A percentile compares a stretch with the other conserved stretches of the same genome.
Evolutionary conservation across 1,140 invertebrate genomes (phyloP).

Genomic region (Myzus persicae): DNA sequence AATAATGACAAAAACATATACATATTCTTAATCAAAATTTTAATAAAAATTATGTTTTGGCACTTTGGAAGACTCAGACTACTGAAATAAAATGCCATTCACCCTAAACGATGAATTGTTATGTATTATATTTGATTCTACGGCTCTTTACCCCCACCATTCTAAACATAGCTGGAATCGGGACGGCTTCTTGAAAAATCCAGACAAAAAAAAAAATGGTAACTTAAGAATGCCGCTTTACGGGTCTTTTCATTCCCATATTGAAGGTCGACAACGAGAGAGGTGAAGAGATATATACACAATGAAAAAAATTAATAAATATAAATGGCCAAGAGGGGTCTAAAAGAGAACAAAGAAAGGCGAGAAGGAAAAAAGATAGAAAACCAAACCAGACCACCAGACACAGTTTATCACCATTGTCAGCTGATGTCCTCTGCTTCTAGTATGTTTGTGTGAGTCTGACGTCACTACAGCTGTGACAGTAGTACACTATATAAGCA

Average conservation of each 20-base stretch:
- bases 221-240: slow-evolving; percentile 51
- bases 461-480: slow-evolving; percentile 52
- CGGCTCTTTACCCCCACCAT: neutral
- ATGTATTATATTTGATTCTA: neutral
- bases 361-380: slow-evolving; percentile 20
- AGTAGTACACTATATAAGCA: neutral
- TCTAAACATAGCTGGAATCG: neutral
- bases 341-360: slow-evolving; percentile 39
- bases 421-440: slow-evolving; percentile 29
- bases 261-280: slow-evolving; percentile 36
- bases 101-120: slow-evolving; percentile 1
- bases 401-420: slow-evolving; percentile 49
- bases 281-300: neutral
- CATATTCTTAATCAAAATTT: neutral
- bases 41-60: neutral
- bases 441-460: neutral
- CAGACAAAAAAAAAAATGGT: slow-evolving; percentile 55
- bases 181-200: neutral
- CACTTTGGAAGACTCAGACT: neutral
- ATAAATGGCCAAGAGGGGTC: slow-evolving; percentile 44
- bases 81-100: neutral
- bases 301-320: slow-evolving; percentile 39
- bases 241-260: slow-evolving; percentile 48
- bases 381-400: slow-evolving; percentile 39
- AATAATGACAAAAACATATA: too few relatives aligned